Conservation (phyloP, 2,888 invertebrate genomes). For the Pogonocherus hispidulus region DNA sequence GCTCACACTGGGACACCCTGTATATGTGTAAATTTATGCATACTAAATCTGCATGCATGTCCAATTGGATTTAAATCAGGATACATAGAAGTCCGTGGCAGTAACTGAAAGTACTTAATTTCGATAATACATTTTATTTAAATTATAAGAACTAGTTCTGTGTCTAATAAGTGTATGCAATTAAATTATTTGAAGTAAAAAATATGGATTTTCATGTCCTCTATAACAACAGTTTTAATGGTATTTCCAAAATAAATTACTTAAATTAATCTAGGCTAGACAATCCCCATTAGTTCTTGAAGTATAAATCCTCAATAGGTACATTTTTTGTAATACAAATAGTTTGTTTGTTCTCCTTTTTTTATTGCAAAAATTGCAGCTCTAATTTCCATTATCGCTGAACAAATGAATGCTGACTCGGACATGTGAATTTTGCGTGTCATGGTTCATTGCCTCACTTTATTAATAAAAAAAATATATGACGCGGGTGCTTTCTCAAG, state of each 20-base stretch:
- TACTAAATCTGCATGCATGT: too few relatives aligned
- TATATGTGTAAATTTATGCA: too few relatives aligned
- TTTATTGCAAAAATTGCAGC: not conserved
- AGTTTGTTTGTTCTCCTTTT: not conserved
- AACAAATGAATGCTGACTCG: not conserved
- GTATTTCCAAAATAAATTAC: not conserved
- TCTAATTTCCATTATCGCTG: not conserved
- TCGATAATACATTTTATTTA: too few relatives aligned
- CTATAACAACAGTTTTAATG: too few relatives aligned
- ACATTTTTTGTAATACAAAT: not conserved
- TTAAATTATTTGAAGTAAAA: too few relatives aligned
- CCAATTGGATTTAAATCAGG: too few relatives aligned
- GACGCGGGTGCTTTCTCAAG: not conserved
- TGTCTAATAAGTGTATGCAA: too few relatives aligned
- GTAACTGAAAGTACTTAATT: too few relatives aligned
- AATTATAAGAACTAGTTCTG: too few relatives aligned
- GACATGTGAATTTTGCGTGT: not conserved
- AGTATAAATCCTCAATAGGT: not conserved
- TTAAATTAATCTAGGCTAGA: not conserved
- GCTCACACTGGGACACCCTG: too few relatives aligned
- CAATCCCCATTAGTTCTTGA: not conserved
- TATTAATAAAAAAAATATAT: not conserved
- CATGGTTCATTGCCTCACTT: not conserved
- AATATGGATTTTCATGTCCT: too few relatives aligned
- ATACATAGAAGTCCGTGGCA: too few relatives aligned